Conservation (phyloP, 35 echinoderm and acorn worm species). For the Patiria miniata region DNA sequence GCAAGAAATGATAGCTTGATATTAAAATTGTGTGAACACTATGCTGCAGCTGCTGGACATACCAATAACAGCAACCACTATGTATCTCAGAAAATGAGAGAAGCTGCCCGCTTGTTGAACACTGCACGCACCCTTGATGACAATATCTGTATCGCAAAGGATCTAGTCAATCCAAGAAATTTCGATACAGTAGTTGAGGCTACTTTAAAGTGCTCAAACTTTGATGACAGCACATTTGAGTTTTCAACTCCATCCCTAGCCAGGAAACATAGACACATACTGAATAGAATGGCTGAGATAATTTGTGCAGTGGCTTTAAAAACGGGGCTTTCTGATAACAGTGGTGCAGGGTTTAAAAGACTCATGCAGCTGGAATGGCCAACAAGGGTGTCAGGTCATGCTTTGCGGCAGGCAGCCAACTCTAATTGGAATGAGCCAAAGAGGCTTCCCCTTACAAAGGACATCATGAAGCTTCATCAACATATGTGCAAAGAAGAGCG, state of each 20-base stretch:
- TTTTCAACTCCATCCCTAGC: constrained; percentile 38
- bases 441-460: constrained; percentile 44
- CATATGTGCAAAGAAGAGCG: not conserved
- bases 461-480: constrained; percentile 33
- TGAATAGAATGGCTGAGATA: constrained; percentile 37
- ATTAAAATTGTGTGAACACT: constrained; percentile 4
- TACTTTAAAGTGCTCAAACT: constrained; percentile 15
- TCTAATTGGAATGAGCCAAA: constrained; percentile 42
- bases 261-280: constrained; percentile 17
- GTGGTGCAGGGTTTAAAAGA: not conserved
- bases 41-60: not conserved
- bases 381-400: constrained; percentile 13
- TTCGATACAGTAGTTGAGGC: constrained; percentile 35
- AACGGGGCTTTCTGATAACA: not conserved
- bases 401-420: constrained; percentile 19
- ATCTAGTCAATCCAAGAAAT: constrained; percentile 31
- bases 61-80: constrained; percentile 6
- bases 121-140: not conserved
- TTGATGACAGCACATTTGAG: constrained; percentile 29
- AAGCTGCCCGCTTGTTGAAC: constrained; percentile 16
- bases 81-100: constrained; percentile 34
- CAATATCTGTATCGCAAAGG: not conserved
- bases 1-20: constrained; percentile 34
- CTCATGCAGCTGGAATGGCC: constrained; percentile 19
- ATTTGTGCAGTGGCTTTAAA: not conserved